phyloP scores from a whole-genome alignment of 2,797 vertebrate genomes.

The Pampus argenteus region DNA sequence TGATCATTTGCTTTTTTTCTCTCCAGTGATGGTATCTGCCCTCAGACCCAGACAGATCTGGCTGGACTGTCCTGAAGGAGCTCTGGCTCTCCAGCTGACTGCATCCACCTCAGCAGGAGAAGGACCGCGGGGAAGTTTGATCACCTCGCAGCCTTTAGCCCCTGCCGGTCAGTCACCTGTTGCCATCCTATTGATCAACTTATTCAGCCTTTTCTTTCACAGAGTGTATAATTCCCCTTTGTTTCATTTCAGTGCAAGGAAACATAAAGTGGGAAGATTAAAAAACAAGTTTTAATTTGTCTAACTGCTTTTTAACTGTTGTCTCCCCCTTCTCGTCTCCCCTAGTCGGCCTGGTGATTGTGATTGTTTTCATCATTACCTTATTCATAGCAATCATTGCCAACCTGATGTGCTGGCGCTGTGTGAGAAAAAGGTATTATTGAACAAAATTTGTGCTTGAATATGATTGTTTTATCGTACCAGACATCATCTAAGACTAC shows the following conservation, averaged over 20 bases:
- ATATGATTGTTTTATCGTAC: background rate
- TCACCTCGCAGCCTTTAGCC: slow-evolving; percentile 41
- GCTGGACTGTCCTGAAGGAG: slow-evolving; percentile 67
- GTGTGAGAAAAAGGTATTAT: slow-evolving; percentile 79
- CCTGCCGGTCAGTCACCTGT: slow-evolving; percentile 48
- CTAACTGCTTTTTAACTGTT: background rate
- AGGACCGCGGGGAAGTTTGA: slow-evolving; percentile 62
- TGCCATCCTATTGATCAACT: background rate
- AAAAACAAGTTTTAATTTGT: background rate
- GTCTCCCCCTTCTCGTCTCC: slow-evolving; percentile 21
- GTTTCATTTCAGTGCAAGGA: background rate
- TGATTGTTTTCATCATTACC: slow-evolving; percentile 40
- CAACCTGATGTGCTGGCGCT: slow-evolving; percentile 82
- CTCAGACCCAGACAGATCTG: slow-evolving; percentile 45
- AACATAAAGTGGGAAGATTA: background rate
- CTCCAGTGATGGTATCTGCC: slow-evolving; percentile 59
- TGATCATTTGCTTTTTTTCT: background rate
- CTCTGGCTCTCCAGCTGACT: slow-evolving; percentile 67
- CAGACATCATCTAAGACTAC: slow-evolving; percentile 10
- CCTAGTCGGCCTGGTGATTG: slow-evolving; percentile 62
- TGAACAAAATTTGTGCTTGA: background rate
- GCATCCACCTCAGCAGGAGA: slow-evolving; percentile 80
- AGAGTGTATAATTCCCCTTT: background rate
- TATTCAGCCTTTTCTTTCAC: background rate
- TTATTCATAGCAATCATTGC: slow-evolving; percentile 63